Percentiles rank a stretch among this genome's conserved stretches.
phyloP scores from a whole-genome alignment of 1,140 invertebrate genomes.

The Dendroctonus ponderosae region DNA sequence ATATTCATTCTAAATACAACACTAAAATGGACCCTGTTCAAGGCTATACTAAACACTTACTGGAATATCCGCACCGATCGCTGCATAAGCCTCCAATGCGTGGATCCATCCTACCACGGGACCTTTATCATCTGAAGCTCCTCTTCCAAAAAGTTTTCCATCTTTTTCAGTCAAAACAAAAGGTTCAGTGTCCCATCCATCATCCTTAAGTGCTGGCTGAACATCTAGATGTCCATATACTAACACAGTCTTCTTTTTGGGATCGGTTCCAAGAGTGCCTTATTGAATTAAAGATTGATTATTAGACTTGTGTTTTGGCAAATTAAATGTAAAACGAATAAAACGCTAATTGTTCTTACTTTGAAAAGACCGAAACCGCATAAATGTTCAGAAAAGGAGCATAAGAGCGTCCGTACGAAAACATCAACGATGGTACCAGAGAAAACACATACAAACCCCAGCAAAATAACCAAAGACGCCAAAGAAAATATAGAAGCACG shows the following conservation, averaged over 20 bases:
- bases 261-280: slow-evolving; percentile 70
- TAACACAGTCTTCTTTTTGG: slow-evolving; percentile 85
- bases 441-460: too few relatives aligned
- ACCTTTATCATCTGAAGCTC: slow-evolving; percentile 93
- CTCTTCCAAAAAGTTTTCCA: slow-evolving; percentile 83
- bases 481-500: too few relatives aligned
- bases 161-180: slow-evolving; percentile 86
- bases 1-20: too few relatives aligned
- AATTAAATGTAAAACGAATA: too few relatives aligned
- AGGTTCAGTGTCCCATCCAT: slow-evolving; percentile 96
- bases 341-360: too few relatives aligned
- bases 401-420: too few relatives aligned
- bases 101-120: slow-evolving; percentile 92
- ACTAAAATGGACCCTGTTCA: slow-evolving; percentile 60
- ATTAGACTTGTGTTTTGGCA: too few relatives aligned
- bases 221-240: slow-evolving; percentile 99
- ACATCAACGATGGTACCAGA: too few relatives aligned
- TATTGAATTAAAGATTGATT: background rate
- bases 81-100: slow-evolving; percentile 86
- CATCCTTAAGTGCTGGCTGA: slow-evolving; percentile 86
- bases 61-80: slow-evolving; percentile 75
- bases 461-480: too few relatives aligned
- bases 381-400: too few relatives aligned
- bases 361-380: too few relatives aligned
- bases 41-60: slow-evolving; percentile 62